Evolutionary conservation across 1,140 invertebrate species (phyloP), one percentile per base, ranked within the genome.

Genomic region (Trichonephila clavata): DNA sequence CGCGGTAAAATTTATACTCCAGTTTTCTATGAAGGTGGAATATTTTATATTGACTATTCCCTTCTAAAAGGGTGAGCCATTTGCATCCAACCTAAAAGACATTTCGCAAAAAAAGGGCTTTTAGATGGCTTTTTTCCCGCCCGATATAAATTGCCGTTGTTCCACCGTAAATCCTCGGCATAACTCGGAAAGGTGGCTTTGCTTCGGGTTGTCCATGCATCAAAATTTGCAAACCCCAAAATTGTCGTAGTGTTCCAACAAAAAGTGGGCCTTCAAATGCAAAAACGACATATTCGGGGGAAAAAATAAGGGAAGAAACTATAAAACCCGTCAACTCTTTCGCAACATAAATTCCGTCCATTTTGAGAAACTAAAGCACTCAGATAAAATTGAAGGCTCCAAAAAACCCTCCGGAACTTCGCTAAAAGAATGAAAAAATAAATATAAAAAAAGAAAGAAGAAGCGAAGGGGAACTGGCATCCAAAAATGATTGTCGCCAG

Each of bases 271-370:
- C 86, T 43, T 13, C 18, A 68, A 60, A 86, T 13, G 59, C 60
- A 21, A 63, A 86, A 63, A 86, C 27, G 71, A 39, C 71, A 16
- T 61, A 14, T 24, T 83, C 84, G 43, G 77, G 81, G 57, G 10
- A 50, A 50, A 50, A 57, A 83, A 83, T 32, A 59, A 39, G 18
- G 24, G 39, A 63, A 32, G 18, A 14, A 27, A 39, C 63, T 24
- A 84, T 92, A 92, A 92, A 92, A 92, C 90, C 65, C 80, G 71
- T 92, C 90, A 92, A 92, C 60, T 92, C 90, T 92, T 92, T 92
- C 80, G 71, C 80, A 92, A 92, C 90, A 92, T 92, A 92, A 92
- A 92, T 92, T 92, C 90, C 81, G 16, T 63, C 16, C 65, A 43
- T 84, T 92, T 90, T 61, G 14, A 90, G 39, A 89, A 71, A 50